Evolutionary conservation across 2,888 invertebrate genomes (phyloP).

Genomic region (Lasius platythorax): DNA sequence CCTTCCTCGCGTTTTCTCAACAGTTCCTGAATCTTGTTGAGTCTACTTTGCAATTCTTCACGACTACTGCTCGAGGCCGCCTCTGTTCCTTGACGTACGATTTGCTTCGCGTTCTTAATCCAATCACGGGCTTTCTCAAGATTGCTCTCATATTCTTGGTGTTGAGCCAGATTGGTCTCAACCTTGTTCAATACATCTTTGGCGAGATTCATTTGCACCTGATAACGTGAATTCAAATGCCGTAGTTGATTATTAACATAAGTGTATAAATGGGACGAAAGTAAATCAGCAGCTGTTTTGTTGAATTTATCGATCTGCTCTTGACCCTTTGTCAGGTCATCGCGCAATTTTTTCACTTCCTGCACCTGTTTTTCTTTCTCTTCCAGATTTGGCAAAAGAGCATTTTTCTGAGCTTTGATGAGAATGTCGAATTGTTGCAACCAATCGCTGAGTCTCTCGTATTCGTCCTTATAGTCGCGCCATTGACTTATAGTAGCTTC

Average conservation of each 20-base stretch:
- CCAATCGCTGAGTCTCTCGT: constrained; percentile 96
- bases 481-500: constrained; percentile 94
- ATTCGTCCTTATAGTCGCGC: constrained; percentile 97
- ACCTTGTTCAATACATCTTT: constrained; percentile 96
- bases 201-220: constrained; percentile 95
- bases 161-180: constrained; percentile 95
- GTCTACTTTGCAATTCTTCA: constrained; percentile 93
- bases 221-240: constrained; percentile 95
- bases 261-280: constrained; percentile 94
- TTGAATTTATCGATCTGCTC: constrained; percentile 94
- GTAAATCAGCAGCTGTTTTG: constrained; percentile 91
- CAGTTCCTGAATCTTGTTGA: constrained; percentile 93
- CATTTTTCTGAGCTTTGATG: constrained; percentile 95
- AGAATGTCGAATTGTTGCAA: constrained; percentile 96
- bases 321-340: constrained; percentile 92
- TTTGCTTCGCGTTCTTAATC: constrained; percentile 95
- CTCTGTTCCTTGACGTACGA: constrained; percentile 93
- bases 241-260: constrained; percentile 95
- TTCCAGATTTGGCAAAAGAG: constrained; percentile 91
- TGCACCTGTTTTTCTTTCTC: constrained; percentile 95
- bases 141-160: constrained; percentile 92
- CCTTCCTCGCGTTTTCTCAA: constrained; percentile 94
- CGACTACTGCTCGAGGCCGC: constrained; percentile 92
- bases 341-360: constrained; percentile 92
- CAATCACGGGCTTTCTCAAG: constrained; percentile 92